Base-by-base conservation (phyloP, 2,888 invertebrate genomes). In the Noctua janthe region DNA sequence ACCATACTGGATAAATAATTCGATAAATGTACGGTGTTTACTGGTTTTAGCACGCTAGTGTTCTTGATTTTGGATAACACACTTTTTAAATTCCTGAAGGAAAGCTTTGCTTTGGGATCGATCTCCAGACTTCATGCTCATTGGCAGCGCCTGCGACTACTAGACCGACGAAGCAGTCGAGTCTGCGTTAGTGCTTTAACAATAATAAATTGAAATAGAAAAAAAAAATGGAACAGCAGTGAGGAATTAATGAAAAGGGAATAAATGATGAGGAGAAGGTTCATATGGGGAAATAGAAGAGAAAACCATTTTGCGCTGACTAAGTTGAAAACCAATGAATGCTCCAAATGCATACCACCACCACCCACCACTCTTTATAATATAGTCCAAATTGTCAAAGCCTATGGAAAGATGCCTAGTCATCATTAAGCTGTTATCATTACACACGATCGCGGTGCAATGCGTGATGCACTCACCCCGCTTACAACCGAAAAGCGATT, bases 1-100 rank as follows among this genome's bases (percentile, higher is more conserved):
- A 76, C 78, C 56, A 71, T 85, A 67, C 69, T 84, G 23, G 20
- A n/a, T 49, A 47, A 69, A 70, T 51, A 80, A 74, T 69, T 15
- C 54, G 51, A 49, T 76, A 73, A 62, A 73, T 76, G 0, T 76
- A 62, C 51, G 49, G 47, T 62, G 76, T 39, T 47, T 74, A 74
- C 56, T 76, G 13, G 67, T 66, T 71, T 29, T 17, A 64, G 23
- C 39, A 39, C 39, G 39, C 62, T 39, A 59, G 4, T 74, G 73
- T 20, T 47, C 64, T 59, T 67, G 39, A 0, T 49, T 10, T 6
- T 73, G 6, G 6, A 43, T 43, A 54, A 20, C 54, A 56, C 23
- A 3, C 23, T 10, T 23, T 23, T 7, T 17, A 51, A 51, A 51
- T 51, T 6, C 23, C 23, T 56, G 3, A n/a, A 56, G 23, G 4